Evolutionary conservation across 2,888 invertebrate species (phyloP).

Genomic region (Colostygia pectinataria): DNA sequence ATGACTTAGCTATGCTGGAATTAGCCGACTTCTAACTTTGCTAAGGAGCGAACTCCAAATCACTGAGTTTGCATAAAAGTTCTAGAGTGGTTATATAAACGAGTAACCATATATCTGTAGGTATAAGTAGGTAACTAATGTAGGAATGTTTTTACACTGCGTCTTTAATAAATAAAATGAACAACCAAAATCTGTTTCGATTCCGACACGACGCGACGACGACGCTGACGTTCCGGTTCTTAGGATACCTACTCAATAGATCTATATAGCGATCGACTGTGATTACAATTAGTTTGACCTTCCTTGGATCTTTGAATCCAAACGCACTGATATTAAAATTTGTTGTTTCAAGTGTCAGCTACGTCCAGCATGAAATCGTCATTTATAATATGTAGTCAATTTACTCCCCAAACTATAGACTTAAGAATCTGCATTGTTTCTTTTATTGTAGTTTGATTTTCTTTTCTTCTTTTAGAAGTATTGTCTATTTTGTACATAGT

Average conservation of each 20-base stretch:
- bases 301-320: neutral
- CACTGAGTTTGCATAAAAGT: no score
- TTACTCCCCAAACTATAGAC: slow-evolving; percentile 66
- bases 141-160: no score
- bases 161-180: no score
- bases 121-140: neutral
- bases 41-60: slow-evolving; percentile 1
- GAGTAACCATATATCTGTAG: neutral
- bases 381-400: slow-evolving; percentile 75
- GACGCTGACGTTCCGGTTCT: no score
- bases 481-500: slow-evolving; percentile 69
- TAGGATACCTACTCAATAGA: no score
- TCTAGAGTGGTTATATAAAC: no score
- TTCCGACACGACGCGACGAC: no score
- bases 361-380: slow-evolving; percentile 50
- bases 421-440: slow-evolving; percentile 33
- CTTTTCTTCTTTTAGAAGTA: no score
- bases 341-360: slow-evolving; percentile 26
- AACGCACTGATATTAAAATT: neutral
- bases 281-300: neutral
- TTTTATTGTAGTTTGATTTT: slow-evolving; percentile 4
- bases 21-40: slow-evolving; percentile 5
- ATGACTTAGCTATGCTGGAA: slow-evolving; percentile 15
- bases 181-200: no score
- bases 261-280: no score